Percentiles rank a stretch among this genome's conserved stretches.
These are phyloP conservation scores for Bufotes viridis DNA, from an alignment of 2,797 vertebrate species.

Conservation along the genomic window DNA sequence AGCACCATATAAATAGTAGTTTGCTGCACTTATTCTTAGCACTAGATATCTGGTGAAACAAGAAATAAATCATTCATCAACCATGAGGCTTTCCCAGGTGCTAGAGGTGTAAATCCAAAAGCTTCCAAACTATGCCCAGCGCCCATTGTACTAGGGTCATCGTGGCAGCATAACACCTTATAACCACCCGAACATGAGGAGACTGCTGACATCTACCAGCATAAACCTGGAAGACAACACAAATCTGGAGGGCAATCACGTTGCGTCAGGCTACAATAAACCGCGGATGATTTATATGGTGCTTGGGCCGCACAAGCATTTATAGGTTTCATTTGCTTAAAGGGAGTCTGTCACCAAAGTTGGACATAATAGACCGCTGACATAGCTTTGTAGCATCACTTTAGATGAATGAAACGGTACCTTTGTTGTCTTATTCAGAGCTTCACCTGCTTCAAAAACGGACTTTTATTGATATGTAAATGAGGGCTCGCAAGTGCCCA, in stretches of 20 bases:
- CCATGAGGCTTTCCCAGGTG: background rate
- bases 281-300: conserved; percentile 23
- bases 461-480: too few relatives aligned
- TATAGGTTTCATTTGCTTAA: conserved; percentile 33
- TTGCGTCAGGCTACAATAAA: background rate
- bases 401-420: too few relatives aligned
- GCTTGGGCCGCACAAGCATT: conserved; percentile 11
- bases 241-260: background rate
- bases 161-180: background rate
- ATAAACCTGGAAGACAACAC: background rate
- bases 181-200: background rate
- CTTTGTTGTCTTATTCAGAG: too few relatives aligned
- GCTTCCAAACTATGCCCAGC: background rate
- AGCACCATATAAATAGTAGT: background rate
- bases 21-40: background rate
- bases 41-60: background rate
- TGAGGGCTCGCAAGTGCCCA: too few relatives aligned
- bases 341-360: too few relatives aligned
- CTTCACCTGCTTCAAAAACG: too few relatives aligned
- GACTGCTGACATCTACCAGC: background rate
- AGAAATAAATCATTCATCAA: background rate
- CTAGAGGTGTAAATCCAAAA: background rate
- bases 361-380: too few relatives aligned
- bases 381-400: too few relatives aligned
- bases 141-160: background rate